Evolutionary conservation across 2,888 invertebrate species (phyloP), one percentile per base, ranked within the genome.

Genomic region (Harmothoe impar): DNA sequence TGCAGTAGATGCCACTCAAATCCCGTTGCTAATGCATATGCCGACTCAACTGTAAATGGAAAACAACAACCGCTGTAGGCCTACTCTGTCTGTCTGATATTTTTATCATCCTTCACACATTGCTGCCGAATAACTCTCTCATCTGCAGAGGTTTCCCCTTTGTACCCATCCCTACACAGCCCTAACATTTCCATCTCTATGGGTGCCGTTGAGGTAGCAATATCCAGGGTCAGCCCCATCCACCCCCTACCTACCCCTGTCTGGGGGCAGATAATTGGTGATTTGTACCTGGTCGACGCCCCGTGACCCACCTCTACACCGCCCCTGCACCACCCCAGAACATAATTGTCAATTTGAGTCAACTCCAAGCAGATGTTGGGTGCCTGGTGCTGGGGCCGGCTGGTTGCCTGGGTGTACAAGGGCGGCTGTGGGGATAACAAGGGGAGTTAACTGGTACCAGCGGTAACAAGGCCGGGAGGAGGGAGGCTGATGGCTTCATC

Each of bases 341-440:
- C 81, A 81, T 81, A 81, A 81, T 81, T 81, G 81, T 81, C 81
- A 81, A 81, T 81, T 81, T 81, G 81, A 81, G 81, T 81, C 81
- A 43, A 81, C 81, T 81, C 25, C 5, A 81, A 81, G 81, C 81
- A 81, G 81, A 33, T 81, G 81, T 25, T n/a, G 35, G 10, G 43
- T 23, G 77, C 77, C 23, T 33, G 17, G 81, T 33, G 43, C n/a
- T n/a, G n/a, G n/a, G 33, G 12, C 5, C 43, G 29, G 77, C 77
- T 77, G 77, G 25, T 25, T 25, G 5, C 29, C 29, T 10, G 77
- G 77, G 31, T 77, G 77, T 77, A 25, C 29, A 31, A 10, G 31
- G 77, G 77, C 29, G 77, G 25, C 29, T 15, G 31, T 7, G 5
- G 77, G 77, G 31, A 29, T 62, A 62, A n/a, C 23, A 62, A n/a